These are phyloP conservation scores for Melanotaenia pygmaea DNA, from an alignment of 2,797 vertebrate species.

Conservation along the genomic window DNA sequence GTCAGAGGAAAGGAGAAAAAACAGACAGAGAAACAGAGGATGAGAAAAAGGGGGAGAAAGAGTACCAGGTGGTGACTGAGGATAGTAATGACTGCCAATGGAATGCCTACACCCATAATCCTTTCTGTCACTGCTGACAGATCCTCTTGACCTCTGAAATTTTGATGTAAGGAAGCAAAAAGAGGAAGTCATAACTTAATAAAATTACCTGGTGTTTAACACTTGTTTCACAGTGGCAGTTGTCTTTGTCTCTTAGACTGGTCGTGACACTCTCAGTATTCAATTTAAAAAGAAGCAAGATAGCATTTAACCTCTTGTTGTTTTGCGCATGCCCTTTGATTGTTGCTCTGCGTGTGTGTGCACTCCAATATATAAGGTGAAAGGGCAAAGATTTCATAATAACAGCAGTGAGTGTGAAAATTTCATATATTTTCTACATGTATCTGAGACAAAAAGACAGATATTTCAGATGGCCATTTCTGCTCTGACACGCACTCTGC, in stretches of 20 bases:
- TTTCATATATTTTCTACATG: conserved; percentile 9
- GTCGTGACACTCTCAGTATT: conserved; percentile 18
- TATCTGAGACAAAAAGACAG: conserved; percentile 4
- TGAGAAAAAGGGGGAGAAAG: conserved; percentile 68
- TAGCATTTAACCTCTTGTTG: conserved; percentile 33
- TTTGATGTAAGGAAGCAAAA: conserved; percentile 75
- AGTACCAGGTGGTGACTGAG: conserved; percentile 79
- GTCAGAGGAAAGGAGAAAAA: conserved; percentile 78
- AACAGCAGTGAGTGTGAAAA: conserved; percentile 28
- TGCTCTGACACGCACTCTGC: conserved; percentile 25
- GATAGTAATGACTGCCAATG: conserved; percentile 83
- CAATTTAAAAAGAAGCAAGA: conserved; percentile 10
- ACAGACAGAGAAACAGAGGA: conserved; percentile 76
- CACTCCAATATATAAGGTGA: conserved; percentile 53
- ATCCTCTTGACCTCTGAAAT: conserved; percentile 86
- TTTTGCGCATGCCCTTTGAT: conserved; percentile 55
- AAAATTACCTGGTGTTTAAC: conserved; percentile 71
- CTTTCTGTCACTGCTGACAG: conserved; percentile 83
- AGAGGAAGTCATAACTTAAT: conserved; percentile 84
- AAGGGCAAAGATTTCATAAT: conserved; percentile 61
- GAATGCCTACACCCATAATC: conserved; percentile 87
- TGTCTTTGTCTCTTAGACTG: conserved; percentile 37
- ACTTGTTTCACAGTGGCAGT: conserved; percentile 52
- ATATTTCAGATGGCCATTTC: conserved; percentile 24
- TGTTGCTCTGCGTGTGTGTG: conserved; percentile 42